Conservation (phyloP, 1,140 invertebrate genomes). For the Hyles euphorbiae region DNA sequence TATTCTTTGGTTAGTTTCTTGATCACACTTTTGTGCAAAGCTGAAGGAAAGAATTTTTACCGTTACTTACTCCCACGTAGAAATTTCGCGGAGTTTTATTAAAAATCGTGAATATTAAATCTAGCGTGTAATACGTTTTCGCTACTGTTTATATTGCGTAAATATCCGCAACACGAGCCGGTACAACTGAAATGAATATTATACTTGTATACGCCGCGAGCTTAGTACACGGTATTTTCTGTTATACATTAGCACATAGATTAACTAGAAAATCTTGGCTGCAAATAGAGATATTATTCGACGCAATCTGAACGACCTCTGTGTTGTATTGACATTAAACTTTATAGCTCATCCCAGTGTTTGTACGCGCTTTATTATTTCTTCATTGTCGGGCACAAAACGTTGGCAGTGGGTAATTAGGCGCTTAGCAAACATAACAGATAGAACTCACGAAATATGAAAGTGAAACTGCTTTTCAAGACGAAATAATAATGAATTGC, state of each 20-base stretch:
- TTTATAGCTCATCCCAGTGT: conserved; percentile 24
- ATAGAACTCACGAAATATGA: conserved; percentile 18
- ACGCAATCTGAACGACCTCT: neutral
- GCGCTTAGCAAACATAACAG: conserved; percentile 33
- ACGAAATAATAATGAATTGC: conserved; percentile 19
- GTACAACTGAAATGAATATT: neutral
- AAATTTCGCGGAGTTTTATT: neutral
- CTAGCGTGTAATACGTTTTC: too few species aligned
- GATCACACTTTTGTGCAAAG: conserved; percentile 20
- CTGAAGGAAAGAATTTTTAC: neutral
- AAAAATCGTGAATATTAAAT: too few species aligned
- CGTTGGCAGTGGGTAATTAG: conserved; percentile 34
- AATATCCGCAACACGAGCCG: too few species aligned
- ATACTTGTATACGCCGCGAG: too few species aligned
- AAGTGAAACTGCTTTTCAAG: conserved; percentile 20
- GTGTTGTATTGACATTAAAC: conserved; percentile 26
- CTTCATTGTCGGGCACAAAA: conserved; percentile 25
- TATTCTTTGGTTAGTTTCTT: conserved; percentile 17
- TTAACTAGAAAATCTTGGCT: too few species aligned
- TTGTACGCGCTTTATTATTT: conserved; percentile 32
- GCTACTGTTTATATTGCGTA: too few species aligned
- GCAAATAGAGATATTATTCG: neutral
- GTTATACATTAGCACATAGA: too few species aligned
- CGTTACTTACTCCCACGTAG: neutral
- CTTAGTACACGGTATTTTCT: too few species aligned